Percentiles rank a stretch among this genome's conserved stretches.
Evolutionary conservation across 2,797 vertebrate species (phyloP).

Genomic region (Girardinus metallicus): DNA sequence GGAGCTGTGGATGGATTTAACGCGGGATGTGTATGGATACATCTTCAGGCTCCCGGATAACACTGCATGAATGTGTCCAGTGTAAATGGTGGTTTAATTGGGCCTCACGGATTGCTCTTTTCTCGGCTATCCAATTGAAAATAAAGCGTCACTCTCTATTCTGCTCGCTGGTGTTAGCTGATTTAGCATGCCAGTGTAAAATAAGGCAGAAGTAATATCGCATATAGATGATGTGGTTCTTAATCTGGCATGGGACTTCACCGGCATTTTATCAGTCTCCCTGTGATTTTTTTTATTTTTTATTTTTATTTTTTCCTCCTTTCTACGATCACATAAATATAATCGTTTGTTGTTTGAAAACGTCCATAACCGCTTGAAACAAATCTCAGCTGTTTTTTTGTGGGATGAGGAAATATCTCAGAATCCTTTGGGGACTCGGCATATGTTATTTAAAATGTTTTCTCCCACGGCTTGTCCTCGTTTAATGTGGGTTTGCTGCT

Average conservation of each 20-base stretch:
- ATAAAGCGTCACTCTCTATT: slow-evolving; percentile 40
- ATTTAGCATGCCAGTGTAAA: not conserved
- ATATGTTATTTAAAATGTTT: not conserved
- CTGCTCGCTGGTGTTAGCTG: slow-evolving; percentile 40
- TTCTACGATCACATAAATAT: slow-evolving; percentile 33
- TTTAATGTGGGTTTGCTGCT: slow-evolving; percentile 29
- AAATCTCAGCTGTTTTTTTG: slow-evolving; percentile 2
- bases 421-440: not conserved
- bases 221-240: slow-evolving; percentile 15
- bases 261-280: slow-evolving; percentile 51
- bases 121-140: slow-evolving; percentile 51
- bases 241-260: slow-evolving; percentile 12
- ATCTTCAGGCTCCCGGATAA: slow-evolving; percentile 3
- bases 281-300: not conserved
- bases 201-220: not conserved
- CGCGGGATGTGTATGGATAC: not conserved
- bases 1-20: slow-evolving; percentile 9
- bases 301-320: slow-evolving; percentile 10
- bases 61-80: slow-evolving; percentile 15
- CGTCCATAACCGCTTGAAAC: not conserved
- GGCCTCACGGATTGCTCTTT: slow-evolving; percentile 65
- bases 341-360: slow-evolving; percentile 29
- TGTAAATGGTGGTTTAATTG: slow-evolving; percentile 53
- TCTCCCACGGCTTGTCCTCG: not conserved
- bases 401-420: not conserved